phyloP scores from a whole-genome alignment of 2,113 vertebrate species.

The Cyphomyrus discorhynchus region DNA sequence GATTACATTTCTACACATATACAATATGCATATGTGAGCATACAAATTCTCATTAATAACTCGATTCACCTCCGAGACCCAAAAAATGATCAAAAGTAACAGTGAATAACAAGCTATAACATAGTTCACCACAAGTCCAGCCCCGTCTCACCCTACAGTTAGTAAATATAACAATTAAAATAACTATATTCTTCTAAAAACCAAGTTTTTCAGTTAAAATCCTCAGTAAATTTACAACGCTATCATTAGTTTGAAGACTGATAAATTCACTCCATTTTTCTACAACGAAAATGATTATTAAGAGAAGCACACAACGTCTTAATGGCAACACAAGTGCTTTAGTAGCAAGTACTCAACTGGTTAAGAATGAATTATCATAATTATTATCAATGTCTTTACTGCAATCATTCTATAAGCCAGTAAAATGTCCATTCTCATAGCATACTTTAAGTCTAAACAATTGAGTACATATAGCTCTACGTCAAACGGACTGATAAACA shows the following conservation, averaged over 20 bases:
- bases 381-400: slow-evolving; percentile 70
- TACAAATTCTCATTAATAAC: slow-evolving; percentile 99
- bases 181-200: slow-evolving; percentile 97
- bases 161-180: slow-evolving; percentile 99
- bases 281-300: slow-evolving; percentile 99
- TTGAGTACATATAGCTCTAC: slow-evolving; percentile 86
- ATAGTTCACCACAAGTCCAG: slow-evolving; percentile 94
- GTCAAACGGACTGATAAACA: slow-evolving; percentile 71
- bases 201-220: slow-evolving; percentile 90
- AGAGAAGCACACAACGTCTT: slow-evolving; percentile 97
- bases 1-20: slow-evolving; percentile 99
- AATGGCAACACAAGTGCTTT: slow-evolving; percentile 96
- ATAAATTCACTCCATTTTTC: slow-evolving; percentile 99
- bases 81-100: slow-evolving; percentile 99
- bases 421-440: slow-evolving; percentile 99
- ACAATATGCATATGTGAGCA: slow-evolving; percentile 99
- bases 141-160: slow-evolving; percentile 94
- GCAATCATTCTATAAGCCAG: slow-evolving; percentile 97
- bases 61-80: slow-evolving; percentile 99
- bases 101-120: slow-evolving; percentile 99
- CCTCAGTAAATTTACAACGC: slow-evolving; percentile 94
- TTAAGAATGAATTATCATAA: slow-evolving; percentile 74
- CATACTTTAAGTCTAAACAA: slow-evolving; percentile 91
- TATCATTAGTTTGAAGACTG: slow-evolving; percentile 98
- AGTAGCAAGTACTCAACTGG: slow-evolving; percentile 91